Base-by-base conservation (phyloP, 2,888 invertebrate species). In the Aleiodes leptofemur region DNA sequence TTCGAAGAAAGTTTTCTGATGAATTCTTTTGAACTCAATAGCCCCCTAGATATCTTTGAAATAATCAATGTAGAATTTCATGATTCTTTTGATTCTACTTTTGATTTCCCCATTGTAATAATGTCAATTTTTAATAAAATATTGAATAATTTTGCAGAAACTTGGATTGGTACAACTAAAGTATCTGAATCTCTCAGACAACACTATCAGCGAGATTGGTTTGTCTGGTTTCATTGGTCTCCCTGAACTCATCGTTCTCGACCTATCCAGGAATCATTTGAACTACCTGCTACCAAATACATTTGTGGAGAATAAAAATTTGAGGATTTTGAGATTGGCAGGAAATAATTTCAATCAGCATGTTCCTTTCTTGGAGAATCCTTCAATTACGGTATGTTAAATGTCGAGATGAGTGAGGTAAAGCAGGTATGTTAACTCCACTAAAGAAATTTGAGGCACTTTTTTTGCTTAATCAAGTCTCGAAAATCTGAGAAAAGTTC, bases 261-360 rank as follows among this genome's bases (percentile, higher is more conserved):
- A 91, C 77, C 79, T 92, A 75, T 91, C 91, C 34, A 81, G 81
- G 68, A 92, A 92, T 82, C 86, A 87, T 73, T 82, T 92, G 11
- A 83, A 89, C 51, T 85, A 84, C 53, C 82, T 92, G 48, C 83
- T 86, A 1, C 82, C 89, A 1, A 90, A 90, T 34, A 90, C 89
- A 3, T 91, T 92, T 78, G 78, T 83, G 5, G 79, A 83, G 16
- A 87, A 83, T n/a, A 80, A 78, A 8, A 86, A 83, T 71, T 78
- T 90, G 14, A 82, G 82, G 31, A 83, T 87, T 55, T 78, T 90
- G 9, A 83, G 84, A 64, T 77, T 90, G 3, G 81, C 85, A 51
- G 84, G 81, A 13, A 90, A 90, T 77, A 86, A 87, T 77, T 86
- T 90, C 23, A 85, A 86, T 29, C 72, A 79, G 0, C 80, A 83